Conservation (phyloP, 2,888 invertebrate genomes). For the Dasypogon diadema region DNA sequence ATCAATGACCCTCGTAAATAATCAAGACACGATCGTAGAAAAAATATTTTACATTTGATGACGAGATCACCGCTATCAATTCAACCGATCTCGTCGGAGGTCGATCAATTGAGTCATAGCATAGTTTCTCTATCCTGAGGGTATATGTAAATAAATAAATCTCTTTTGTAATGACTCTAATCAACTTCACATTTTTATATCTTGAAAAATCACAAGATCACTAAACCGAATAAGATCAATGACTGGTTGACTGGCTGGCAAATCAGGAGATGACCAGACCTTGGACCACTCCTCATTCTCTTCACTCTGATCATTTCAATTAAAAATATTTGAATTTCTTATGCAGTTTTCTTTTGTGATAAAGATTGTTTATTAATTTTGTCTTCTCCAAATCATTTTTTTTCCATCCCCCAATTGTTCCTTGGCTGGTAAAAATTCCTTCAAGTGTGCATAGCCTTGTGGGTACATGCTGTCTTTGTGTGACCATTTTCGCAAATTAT, state of each 20-base stretch:
- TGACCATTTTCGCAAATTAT: conserved; percentile 45
- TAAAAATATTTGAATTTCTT: neutral
- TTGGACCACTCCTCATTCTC: neutral
- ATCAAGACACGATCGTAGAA: neutral
- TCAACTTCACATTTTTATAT: neutral
- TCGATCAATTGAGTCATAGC: neutral
- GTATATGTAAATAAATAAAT: neutral
- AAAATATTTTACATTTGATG: neutral
- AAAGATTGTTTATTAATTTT: neutral
- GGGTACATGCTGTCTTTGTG: conserved; percentile 11
- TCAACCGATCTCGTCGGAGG: neutral
- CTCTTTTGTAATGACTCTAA: neutral
- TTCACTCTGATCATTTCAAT: neutral
- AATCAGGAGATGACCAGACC: neutral
- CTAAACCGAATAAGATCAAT: neutral
- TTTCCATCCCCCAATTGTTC: neutral
- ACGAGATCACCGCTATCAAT: neutral
- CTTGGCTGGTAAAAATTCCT: neutral
- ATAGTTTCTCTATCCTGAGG: neutral
- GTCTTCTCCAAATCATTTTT: neutral
- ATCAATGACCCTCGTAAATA: conserved; percentile 22
- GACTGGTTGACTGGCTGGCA: neutral
- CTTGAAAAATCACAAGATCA: neutral
- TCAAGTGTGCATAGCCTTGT: conserved; percentile 4
- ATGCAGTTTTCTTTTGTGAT: neutral